Conservation (phyloP, 2,888 invertebrate species). For the Elgonia sp. region DNA sequence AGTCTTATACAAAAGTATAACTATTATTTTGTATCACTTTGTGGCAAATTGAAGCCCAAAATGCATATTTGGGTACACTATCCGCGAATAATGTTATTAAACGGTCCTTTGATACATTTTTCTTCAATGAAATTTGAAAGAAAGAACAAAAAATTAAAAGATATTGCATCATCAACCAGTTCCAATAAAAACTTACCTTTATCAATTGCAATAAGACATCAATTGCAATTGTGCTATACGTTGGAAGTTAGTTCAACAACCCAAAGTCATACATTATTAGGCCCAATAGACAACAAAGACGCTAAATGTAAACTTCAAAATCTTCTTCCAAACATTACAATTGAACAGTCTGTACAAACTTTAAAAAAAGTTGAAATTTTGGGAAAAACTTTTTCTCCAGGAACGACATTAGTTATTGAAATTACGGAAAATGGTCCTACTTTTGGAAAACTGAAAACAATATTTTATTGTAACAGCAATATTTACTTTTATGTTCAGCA, state of each 20-base stretch:
- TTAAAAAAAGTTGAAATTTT: too few species aligned
- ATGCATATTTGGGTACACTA: constrained; percentile 59
- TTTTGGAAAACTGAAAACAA: too few species aligned
- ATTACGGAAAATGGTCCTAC: too few species aligned
- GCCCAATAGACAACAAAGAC: too few species aligned
- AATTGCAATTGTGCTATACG: constrained; percentile 13
- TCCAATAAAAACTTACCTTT: constrained; percentile 1
- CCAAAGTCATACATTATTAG: too few species aligned
- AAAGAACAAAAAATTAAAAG: constrained; percentile 18
- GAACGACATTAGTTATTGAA: too few species aligned
- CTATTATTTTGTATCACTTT: constrained; percentile 39
- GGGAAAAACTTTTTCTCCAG: too few species aligned
- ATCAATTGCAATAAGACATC: constrained; percentile 15
- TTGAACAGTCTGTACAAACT: too few species aligned
- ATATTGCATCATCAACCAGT: neutral
- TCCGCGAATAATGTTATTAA: constrained; percentile 40
- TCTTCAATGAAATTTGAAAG: neutral
- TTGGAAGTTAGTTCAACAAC: neutral
- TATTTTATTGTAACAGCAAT: too few species aligned
- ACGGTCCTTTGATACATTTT: constrained; percentile 39
- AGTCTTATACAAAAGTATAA: neutral
- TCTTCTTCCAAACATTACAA: too few species aligned
- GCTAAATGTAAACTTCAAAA: too few species aligned
- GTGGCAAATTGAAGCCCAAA: constrained; percentile 59
- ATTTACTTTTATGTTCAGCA: too few species aligned